These are phyloP conservation scores for Orthonyx spaldingii DNA, from an alignment of 2,113 vertebrate genomes.

Conservation along the genomic window DNA sequence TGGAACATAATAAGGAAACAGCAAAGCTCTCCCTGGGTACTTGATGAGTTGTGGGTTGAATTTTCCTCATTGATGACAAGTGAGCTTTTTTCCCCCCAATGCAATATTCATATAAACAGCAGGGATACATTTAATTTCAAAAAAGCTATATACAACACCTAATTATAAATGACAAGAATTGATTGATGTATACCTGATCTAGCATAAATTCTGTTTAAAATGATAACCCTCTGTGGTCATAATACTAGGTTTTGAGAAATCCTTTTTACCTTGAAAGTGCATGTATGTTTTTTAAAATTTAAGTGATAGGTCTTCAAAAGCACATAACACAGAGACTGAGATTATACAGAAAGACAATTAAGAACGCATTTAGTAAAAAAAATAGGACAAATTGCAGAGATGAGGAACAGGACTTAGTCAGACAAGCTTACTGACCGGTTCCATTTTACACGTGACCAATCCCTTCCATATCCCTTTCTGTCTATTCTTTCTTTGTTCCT, in stretches of 20 bases:
- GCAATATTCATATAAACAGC: not conserved
- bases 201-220: not conserved
- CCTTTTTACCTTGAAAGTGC: not conserved
- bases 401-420: not conserved
- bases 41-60: not conserved
- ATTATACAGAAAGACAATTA: not conserved
- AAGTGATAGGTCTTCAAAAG: not conserved
- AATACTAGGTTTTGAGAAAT: not conserved
- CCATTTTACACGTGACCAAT: not conserved
- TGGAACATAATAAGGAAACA: constrained; percentile 47
- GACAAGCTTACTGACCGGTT: accelerated
- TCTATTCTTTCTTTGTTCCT: not conserved
- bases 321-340: not conserved
- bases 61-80: not conserved
- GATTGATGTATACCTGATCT: not conserved
- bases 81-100: not conserved
- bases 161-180: not conserved
- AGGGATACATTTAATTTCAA: not conserved
- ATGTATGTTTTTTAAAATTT: not conserved
- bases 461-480: not conserved
- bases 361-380: not conserved
- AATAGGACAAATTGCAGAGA: not conserved
- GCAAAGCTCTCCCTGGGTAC: constrained; percentile 29
- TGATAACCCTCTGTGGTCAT: not conserved
- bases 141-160: not conserved